These are phyloP conservation scores for Macquaria australasica DNA, from an alignment of 2,113 vertebrate genomes.

Conservation along the genomic window DNA sequence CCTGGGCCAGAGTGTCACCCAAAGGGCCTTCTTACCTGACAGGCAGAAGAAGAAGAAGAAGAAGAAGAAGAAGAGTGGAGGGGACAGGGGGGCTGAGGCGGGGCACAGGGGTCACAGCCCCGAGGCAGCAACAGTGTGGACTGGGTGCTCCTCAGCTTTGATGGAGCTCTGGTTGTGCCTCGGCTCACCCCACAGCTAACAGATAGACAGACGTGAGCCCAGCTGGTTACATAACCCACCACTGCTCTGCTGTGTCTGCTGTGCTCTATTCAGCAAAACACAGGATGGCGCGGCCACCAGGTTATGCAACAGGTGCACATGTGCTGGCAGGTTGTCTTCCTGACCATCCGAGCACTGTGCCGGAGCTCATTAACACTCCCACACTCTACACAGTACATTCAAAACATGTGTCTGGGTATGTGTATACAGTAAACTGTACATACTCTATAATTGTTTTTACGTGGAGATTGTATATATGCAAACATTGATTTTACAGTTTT, in stretches of 20 bases:
- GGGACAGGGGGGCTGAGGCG: neutral
- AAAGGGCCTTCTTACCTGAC: constrained; percentile 21
- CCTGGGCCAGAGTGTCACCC: constrained; percentile 37
- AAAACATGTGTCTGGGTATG: constrained; percentile 60
- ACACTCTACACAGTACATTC: constrained; percentile 59
- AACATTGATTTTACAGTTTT: neutral
- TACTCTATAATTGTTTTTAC: neutral
- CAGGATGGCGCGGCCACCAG: constrained; percentile 71
- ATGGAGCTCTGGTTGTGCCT: constrained; percentile 39
- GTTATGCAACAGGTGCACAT: constrained; percentile 87
- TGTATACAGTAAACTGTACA: constrained; percentile 11
- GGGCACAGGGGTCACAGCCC: constrained; percentile 23
- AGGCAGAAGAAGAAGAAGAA: neutral
- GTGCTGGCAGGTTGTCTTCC: constrained; percentile 77
- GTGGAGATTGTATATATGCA: neutral
- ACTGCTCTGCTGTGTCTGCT: constrained; percentile 71
- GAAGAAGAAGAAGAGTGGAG: neutral
- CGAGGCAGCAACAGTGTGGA: neutral
- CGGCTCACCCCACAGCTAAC: constrained; percentile 51
- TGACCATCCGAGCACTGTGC: constrained; percentile 51
- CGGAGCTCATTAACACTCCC: constrained; percentile 64
- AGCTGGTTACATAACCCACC: constrained; percentile 80
- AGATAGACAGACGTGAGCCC: constrained; percentile 65
- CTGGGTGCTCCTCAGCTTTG: constrained; percentile 35
- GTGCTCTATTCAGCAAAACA: constrained; percentile 71